phyloP scores from a whole-genome alignment of 2,113 vertebrate species.

The Balaeniceps rex region DNA sequence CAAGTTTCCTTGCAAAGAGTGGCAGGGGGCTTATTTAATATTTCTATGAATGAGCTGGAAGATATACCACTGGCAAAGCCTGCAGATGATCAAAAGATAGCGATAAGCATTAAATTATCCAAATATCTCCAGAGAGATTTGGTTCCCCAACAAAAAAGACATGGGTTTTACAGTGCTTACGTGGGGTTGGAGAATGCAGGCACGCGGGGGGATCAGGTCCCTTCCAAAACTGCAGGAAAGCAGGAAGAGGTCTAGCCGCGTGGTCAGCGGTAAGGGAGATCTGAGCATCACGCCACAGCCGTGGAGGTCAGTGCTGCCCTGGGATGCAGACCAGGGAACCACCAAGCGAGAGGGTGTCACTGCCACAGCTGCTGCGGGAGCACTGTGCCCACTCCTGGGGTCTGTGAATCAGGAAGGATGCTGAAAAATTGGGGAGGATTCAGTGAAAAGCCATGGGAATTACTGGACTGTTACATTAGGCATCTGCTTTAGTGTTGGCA shows the following conservation, averaged over 20 bases:
- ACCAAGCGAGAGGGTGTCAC: background rate
- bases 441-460: background rate
- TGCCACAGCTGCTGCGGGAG: accelerated
- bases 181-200: background rate
- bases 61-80: background rate
- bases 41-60: background rate
- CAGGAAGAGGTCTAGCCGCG: background rate
- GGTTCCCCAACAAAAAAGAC: background rate
- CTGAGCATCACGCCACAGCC: accelerated
- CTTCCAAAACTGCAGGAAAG: background rate
- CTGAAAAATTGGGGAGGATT: background rate
- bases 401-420: background rate
- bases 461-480: background rate
- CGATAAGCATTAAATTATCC: background rate
- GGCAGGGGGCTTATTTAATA: background rate
- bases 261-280: background rate
- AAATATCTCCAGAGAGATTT: no score
- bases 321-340: background rate
- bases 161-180: background rate
- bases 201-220: background rate
- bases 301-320: background rate
- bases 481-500: background rate
- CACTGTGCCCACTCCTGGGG: background rate
- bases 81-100: background rate
- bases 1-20: background rate